Evolutionary conservation across 2,113 vertebrate genomes (phyloP).

Genomic region (Spheniscus mendiculus): DNA sequence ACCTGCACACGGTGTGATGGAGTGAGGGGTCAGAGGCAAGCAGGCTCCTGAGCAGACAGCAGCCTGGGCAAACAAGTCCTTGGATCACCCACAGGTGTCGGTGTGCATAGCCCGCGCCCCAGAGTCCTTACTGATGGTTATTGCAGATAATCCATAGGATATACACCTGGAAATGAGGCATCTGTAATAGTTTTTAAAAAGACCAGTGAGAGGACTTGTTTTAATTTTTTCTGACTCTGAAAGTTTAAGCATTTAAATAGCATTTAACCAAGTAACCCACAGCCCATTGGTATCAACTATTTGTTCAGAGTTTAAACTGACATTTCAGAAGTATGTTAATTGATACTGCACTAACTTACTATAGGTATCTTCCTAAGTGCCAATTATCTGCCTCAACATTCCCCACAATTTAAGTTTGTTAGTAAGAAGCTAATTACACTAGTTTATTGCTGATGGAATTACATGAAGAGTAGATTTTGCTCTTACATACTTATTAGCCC

Average conservation of each 20-base stretch:
- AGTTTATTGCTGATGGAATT: constrained; percentile 84
- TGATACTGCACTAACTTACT: constrained; percentile 64
- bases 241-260: constrained; percentile 54
- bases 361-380: constrained; percentile 77
- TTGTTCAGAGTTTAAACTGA: constrained; percentile 71
- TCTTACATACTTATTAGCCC: constrained; percentile 79
- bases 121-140: neutral
- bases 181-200: neutral
- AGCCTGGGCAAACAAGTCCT: neutral
- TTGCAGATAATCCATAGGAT: neutral
- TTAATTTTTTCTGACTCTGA: neutral
- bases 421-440: constrained; percentile 82
- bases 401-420: constrained; percentile 79
- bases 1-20: neutral
- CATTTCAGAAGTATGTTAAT: constrained; percentile 76
- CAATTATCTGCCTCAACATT: constrained; percentile 81
- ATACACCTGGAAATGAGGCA: neutral
- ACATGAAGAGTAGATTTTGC: constrained; percentile 75
- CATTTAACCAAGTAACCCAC: constrained; percentile 52
- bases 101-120: neutral
- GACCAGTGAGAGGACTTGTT: neutral
- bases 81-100: neutral
- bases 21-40: neutral
- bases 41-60: neutral
- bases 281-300: constrained; percentile 62